Evolutionary conservation across 2,113 vertebrate species (phyloP).

Genomic region (Monopterus albus): DNA sequence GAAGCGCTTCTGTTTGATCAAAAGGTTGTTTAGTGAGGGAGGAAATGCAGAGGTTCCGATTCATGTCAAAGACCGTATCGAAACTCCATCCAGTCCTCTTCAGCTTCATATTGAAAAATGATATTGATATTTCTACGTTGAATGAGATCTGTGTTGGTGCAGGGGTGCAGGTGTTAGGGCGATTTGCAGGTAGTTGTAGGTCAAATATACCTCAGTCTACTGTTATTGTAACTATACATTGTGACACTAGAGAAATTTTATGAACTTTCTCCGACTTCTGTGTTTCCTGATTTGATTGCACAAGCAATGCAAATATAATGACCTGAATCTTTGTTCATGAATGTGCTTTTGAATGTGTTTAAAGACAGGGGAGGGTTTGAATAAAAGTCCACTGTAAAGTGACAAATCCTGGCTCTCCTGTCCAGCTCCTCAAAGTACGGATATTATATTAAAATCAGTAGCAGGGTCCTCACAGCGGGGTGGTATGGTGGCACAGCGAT

Average conservation of each 20-base stretch:
- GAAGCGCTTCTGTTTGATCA: slow-evolving; percentile 67
- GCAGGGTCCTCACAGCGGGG: neutral
- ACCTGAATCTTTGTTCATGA: slow-evolving; percentile 19
- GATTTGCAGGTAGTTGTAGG: neutral
- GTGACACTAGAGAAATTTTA: neutral
- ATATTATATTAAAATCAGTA: neutral
- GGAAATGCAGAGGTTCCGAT: slow-evolving; percentile 53
- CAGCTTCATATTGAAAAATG: slow-evolving; percentile 20
- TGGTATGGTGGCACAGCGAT: too few species aligned
- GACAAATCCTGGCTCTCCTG: slow-evolving; percentile 2
- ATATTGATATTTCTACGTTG: slow-evolving; percentile 18
- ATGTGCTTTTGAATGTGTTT: neutral
- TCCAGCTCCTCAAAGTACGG: neutral
- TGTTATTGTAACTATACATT: neutral
- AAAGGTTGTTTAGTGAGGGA: slow-evolving; percentile 43
- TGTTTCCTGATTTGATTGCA: slow-evolving; percentile 2
- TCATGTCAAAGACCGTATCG: slow-evolving; percentile 33
- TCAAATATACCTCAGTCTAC: neutral
- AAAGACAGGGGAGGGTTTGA: neutral
- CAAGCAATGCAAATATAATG: slow-evolving; percentile 1
- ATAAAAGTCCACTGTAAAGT: slow-evolving; percentile 30
- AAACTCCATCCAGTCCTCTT: slow-evolving; percentile 26
- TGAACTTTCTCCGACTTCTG: neutral
- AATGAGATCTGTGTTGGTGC: neutral
- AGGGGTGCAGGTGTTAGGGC: neutral